Evolutionary conservation across 2,888 invertebrate genomes (phyloP), one percentile per base, ranked within the genome.

Genomic region (Unio pictorum): DNA sequence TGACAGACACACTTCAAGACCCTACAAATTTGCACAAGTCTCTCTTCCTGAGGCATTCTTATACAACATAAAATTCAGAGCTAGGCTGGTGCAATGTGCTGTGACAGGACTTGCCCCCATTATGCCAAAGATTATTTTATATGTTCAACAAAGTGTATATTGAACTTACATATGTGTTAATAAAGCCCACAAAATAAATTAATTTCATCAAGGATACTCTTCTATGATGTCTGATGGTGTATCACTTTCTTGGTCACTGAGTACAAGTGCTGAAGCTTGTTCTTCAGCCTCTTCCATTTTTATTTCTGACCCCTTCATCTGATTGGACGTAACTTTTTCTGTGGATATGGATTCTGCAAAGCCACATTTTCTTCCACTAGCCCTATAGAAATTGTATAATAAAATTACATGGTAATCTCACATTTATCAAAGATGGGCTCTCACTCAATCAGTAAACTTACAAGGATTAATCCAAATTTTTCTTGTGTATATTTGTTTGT

Each of bases 341-440:
- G 70, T 67, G 3, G 80, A 71, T 15, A 81, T 71, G 28, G 83
- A 76, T 64, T 82, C 84, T 30, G 84, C 83, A 82, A 85, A 86
- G 1, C 86, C 86, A 82, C 79, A 84, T 67, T 84, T 84, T 45
- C 79, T 81, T 61, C 85, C 85, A 60, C 74, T 73, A 8, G 79
- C 64, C 68, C 86, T 86, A 73, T 20, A 69, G 71, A 68, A 28
- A 55, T 54, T 20, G 1, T 15, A 58, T 15, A n/a, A n/a, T 58
- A 23, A 11, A n/a, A n/a, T 23, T 23, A n/a, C 58, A 58, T 23
- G 58, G 26, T 58, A 20, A 58, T 20, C 26, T 8, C 58, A n/a
- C 58, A 58, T 23, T 59, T 18, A 59, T 59, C 26, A 28, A 15
- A 18, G 23, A 23, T 59, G 26, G 11, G 0, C 3, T 59, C 11